phyloP scores from a whole-genome alignment of 2,888 invertebrate genomes.

The Malacosoma neustria region DNA sequence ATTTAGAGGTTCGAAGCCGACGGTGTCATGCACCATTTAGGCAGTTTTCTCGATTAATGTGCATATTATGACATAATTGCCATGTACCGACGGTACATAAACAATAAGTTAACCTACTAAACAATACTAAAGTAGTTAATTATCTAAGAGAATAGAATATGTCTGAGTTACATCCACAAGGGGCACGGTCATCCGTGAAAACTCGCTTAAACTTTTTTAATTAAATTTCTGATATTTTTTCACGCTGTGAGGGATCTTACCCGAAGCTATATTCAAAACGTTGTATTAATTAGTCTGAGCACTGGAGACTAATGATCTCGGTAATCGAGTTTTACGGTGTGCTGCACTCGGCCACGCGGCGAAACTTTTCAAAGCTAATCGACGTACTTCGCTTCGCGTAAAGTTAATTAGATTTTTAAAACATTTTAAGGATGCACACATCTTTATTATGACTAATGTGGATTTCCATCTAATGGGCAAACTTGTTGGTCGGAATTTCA shows the following conservation, averaged over 20 bases:
- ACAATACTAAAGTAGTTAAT: conserved; percentile 30
- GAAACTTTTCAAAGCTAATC: conserved; percentile 24
- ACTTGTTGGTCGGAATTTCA: too few species aligned
- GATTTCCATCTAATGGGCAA: too few species aligned
- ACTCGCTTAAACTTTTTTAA: conserved; percentile 74
- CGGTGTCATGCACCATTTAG: too few species aligned
- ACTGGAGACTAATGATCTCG: conserved; percentile 53
- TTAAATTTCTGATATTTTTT: conserved; percentile 69
- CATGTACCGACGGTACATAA: too few species aligned
- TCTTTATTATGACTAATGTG: too few species aligned
- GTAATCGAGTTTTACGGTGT: conserved; percentile 50
- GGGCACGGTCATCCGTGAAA: conserved; percentile 62
- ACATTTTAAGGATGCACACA: conserved; percentile 15
- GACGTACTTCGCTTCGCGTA: conserved; percentile 9
- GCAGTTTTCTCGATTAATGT: too few species aligned
- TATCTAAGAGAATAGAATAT: conserved; percentile 50
- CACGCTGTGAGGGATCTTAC: conserved; percentile 47
- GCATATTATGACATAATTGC: too few species aligned
- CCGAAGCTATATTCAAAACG: conserved; percentile 59
- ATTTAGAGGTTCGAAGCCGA: too few species aligned
- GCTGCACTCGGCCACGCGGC: conserved; percentile 22
- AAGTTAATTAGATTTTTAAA: conserved; percentile 8
- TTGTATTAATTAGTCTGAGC: conserved; percentile 63
- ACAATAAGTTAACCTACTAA: too few species aligned
- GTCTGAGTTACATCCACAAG: conserved; percentile 53